Evolutionary conservation across 1,140 invertebrate species (phyloP).

Genomic region (Whitmania pigra): DNA sequence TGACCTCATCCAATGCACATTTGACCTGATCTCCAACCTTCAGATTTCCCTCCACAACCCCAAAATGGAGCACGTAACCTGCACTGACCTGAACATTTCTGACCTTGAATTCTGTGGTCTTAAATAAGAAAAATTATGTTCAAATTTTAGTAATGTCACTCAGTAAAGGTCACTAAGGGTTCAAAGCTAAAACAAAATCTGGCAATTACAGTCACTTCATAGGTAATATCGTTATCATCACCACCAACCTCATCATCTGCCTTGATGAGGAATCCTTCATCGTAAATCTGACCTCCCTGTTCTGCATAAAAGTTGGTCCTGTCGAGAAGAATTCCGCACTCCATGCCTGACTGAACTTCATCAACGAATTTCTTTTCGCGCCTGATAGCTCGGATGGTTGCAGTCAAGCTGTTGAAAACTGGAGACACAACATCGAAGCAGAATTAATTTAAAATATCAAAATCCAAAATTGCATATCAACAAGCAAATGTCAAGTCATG

Average conservation of each 20-base stretch:
- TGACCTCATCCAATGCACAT: constrained; percentile 64
- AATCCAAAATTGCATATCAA: no score
- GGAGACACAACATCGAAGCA: constrained; percentile 18
- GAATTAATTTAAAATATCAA: no score
- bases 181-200: not conserved
- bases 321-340: constrained; percentile 84
- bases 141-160: not conserved
- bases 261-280: constrained; percentile 88
- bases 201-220: not conserved
- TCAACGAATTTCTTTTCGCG: constrained; percentile 74
- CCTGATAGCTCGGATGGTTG: constrained; percentile 51
- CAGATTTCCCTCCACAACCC: constrained; percentile 55
- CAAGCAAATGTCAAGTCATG: no score
- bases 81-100: constrained; percentile 89
- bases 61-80: constrained; percentile 84
- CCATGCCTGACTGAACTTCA: constrained; percentile 64
- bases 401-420: constrained; percentile 45
- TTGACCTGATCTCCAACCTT: constrained; percentile 72
- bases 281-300: constrained; percentile 94
- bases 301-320: constrained; percentile 82
- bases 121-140: constrained; percentile 12
- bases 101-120: constrained; percentile 76
- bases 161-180: not conserved
- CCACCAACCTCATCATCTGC: constrained; percentile 56
- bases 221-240: not conserved